These are phyloP conservation scores for Melikaiella ostensackeni DNA, from an alignment of 2,888 invertebrate species.

Conservation along the genomic window DNA sequence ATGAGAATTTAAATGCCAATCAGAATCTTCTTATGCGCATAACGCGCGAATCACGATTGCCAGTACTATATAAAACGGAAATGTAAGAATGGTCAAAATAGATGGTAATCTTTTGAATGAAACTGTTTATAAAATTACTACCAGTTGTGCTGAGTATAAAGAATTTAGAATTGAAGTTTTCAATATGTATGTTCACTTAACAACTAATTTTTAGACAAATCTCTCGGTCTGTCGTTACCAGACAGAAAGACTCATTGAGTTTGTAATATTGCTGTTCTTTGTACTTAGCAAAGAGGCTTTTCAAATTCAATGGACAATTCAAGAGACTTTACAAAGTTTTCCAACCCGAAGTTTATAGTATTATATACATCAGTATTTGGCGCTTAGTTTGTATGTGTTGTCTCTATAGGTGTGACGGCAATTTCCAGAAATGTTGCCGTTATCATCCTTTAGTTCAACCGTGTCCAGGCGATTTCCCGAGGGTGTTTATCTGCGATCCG, in stretches of 20 bases:
- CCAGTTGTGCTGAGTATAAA: background rate
- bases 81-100: too few species aligned
- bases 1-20: too few species aligned
- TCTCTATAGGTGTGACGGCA: slow-evolving; percentile 24
- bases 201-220: background rate
- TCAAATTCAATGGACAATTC: slow-evolving; percentile 3
- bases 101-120: background rate
- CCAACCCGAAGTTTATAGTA: background rate
- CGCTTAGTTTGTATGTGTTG: background rate
- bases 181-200: background rate
- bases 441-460: slow-evolving; percentile 51
- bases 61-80: too few species aligned
- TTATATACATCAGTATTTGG: background rate
- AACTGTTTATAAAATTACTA: background rate
- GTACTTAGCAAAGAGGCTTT: background rate
- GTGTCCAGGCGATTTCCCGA: slow-evolving; percentile 50
- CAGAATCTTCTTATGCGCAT: too few species aligned
- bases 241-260: background rate
- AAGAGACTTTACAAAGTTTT: slow-evolving; percentile 21
- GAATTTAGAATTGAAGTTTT: background rate
- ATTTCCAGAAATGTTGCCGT: slow-evolving; percentile 52
- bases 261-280: background rate
- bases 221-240: background rate
- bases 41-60: too few species aligned
- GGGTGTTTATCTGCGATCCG: slow-evolving; percentile 47